Evolutionary conservation across 2,888 invertebrate genomes (phyloP), one percentile per base, ranked within the genome.

Genomic region (Caenorhabditis plicata): DNA sequence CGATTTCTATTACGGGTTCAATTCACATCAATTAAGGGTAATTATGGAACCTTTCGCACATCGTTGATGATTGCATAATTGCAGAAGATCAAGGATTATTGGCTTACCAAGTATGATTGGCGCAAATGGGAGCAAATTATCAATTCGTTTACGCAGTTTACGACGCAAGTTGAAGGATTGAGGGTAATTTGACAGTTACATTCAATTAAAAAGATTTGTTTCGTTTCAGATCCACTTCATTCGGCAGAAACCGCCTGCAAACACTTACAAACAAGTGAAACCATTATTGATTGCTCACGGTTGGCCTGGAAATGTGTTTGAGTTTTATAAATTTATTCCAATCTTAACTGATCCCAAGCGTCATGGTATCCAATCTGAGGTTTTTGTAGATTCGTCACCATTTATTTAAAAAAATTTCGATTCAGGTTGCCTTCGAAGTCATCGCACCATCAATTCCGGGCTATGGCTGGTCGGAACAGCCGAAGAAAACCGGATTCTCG

Each of bases 241-340:
- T 44, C 89, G 87, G 74, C 86, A 86, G 0, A 87, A 87, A 73
- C 88, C 88, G 0, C 71, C 70, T 15, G 49, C 73, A n/a, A 58
- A 55, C 9, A 62, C 61, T 13, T 76, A 80, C 47, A 83, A 67
- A 42, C 71, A 60, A 17, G 55, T 68, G 3, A 45, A 57, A 19
- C 72, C 91, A 0, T 64, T 92, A 9, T 80, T 91, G 3, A 51
- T 92, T 39, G 80, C 89, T 15, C 91, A 91, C 70, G 90, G 91
- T 19, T 91, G 91, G 91, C 92, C 91, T 0, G 89, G 90, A 2
- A 89, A 89, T 0, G 82, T 91, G 1, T 85, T 88, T 4, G 90
- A 91, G 81, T 91, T 90, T 81, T 88, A 89, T 77, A 88, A 79
- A 49, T 81, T 89, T 32, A 70, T 83, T 20, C 82, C 83, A 20